Evolutionary conservation across 1,140 invertebrate genomes (phyloP), one percentile per base, ranked within the genome.

Genomic region (Hyphantria cunea): DNA sequence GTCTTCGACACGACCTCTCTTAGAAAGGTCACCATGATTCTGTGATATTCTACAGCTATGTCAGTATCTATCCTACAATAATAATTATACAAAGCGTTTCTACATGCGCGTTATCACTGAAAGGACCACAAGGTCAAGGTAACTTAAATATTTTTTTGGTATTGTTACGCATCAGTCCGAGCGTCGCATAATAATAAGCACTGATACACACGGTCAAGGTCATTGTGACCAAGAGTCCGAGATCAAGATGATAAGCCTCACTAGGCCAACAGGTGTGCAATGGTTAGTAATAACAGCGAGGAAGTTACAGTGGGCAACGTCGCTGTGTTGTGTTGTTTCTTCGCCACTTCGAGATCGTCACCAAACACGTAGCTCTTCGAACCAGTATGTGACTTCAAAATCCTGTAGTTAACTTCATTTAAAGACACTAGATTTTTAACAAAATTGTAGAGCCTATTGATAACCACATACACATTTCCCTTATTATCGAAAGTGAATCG

Each of bases 401-500:
- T 92, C 41, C 94, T 91, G 70, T 93, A 94, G 74, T 94, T 95
- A 2, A 92, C 86, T 42, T 91, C 82, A 11, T 81, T 83, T 2
- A 82, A 63, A 50, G 92, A 91, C 8, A 94, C 90, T 25, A 86
- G 87, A 53, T 91, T 91, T 39, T 91, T 91, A 7, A 94, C 76
- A 61, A 93, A 94, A 65, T 94, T 94, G 64, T 93, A 93, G 25
- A 95, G 69, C n/a, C 92, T 84, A 76, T 95, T 95, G 0, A 94
- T 91, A 3, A 95, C 91, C 6, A 94, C 92, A 80, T 93, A 95
- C 0, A 95, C 73, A 64, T 92, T 92, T 7, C 94, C 94, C 17
- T 91, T 77, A 41, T 93, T 89, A 74, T 95, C 94, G 67, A 95
- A 94, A 4, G 92, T 92, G 72, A 96, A 95, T n/a, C 92, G 92